A percentile compares a stretch with the other conserved stretches of the same genome.
phyloP scores from a whole-genome alignment of 2,113 vertebrate species.

The Pterocles orientalis region DNA sequence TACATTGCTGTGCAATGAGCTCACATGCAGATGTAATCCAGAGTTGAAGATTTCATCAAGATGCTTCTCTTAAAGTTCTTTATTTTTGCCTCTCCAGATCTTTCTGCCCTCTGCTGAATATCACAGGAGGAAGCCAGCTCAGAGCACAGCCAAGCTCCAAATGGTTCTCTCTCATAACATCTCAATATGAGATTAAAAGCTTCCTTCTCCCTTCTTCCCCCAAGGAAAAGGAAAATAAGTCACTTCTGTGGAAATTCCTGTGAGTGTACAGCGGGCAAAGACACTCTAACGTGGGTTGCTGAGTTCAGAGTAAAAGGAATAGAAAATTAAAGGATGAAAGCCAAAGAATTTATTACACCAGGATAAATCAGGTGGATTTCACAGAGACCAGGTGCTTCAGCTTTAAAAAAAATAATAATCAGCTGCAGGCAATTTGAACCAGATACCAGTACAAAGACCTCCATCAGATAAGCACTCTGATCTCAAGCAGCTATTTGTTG shows the following conservation, averaged over 20 bases:
- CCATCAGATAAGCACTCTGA: neutral
- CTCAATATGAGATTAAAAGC: neutral
- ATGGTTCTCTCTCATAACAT: neutral
- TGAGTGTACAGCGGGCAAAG: neutral
- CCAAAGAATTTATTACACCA: neutral
- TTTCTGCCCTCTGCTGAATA: neutral
- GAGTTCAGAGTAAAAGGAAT: neutral
- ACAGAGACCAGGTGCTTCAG: neutral
- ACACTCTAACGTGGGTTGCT: neutral
- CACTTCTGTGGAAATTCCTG: neutral
- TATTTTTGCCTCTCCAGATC: conserved; percentile 18
- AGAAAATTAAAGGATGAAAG: neutral
- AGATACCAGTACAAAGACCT: neutral
- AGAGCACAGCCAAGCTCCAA: neutral
- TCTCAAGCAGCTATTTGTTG: neutral
- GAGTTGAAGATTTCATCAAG: neutral
- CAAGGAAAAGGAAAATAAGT: neutral
- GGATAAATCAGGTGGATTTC: neutral
- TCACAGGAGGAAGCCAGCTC: neutral
- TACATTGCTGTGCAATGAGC: conserved; percentile 58
- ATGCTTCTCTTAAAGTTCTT: neutral
- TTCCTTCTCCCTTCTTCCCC: neutral
- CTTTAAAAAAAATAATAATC: neutral
- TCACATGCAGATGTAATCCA: conserved; percentile 43
- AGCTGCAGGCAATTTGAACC: neutral